Evolutionary conservation across 2,797 vertebrate genomes (phyloP), one percentile per base, ranked within the genome.

Genomic region (Mastacembelus armatus): DNA sequence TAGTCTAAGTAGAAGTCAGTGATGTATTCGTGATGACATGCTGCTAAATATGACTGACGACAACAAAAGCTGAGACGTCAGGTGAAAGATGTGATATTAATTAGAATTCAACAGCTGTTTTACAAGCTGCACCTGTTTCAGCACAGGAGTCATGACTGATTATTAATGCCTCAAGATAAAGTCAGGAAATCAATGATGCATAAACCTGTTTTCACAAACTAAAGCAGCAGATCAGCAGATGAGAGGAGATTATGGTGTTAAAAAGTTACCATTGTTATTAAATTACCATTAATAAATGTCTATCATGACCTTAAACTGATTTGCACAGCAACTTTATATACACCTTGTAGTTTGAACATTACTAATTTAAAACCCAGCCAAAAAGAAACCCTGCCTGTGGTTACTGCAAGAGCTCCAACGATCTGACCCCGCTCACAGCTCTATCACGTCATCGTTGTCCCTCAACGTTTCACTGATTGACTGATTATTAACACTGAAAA

Each of bases 61-160:
- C 10, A 5, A 38, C 8, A 18, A 9, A 40, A 40, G 18, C 7
- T 1, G 8, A 18, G 1, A 67, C 27, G 30, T 54, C 35, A 33
- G 29, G 19, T 16, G 5, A n/a, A 30, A 30, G 52, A 49, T 18
- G 8, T 1, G 33, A 44, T 1, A 66, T 77, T 68, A 18, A 33
- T 71, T 49, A 61, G 44, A 27, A 80, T 67, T 18, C 71, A 73
- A 71, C 51, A 70, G 54, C 24, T 63, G 40, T 42, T 65, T 62
- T 18, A 61, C 21, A 50, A 30, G 18, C 38, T 45, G 67, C 35
- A 57, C 55, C 49, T 50, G 51, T 55, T 59, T 36, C 19, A 24
- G 29, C 39, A 10, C n/a, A 39, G 16, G 15, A 43, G 49, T 57
- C 22, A 47, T 56, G 74, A 74, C 15, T 71, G 66, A 86, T 81